Base-by-base conservation (phyloP, 1,140 invertebrate species). In the Heliconius nattereri region DNA sequence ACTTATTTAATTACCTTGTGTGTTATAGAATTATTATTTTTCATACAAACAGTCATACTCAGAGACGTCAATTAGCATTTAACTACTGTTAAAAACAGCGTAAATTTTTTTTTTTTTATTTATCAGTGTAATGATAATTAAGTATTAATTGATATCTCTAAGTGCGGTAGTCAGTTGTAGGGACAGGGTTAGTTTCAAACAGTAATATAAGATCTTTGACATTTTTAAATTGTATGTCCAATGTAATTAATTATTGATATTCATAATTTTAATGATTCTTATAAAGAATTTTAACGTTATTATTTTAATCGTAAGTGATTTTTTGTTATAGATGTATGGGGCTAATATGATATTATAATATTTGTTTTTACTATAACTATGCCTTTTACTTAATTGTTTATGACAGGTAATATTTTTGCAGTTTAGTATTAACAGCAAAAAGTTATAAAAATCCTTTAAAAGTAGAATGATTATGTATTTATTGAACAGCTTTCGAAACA, bases 121-220 rank as follows among this genome's bases (percentile, higher is more conserved):
- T 35, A 35, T 35, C 32, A 35, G 32, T 35, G 32, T 35, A 35
- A 66, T 29, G 60, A 13, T 7, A 66, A 13, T 66, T 29, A 66
- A 66, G 29, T 16, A 29, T n/a, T 66, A 16, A 66, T 66, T 26
- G 13, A 66, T n/a, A 29, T 26, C 60, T 29, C 60, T 66, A 8
- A 66, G 60, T 66, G 60, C 26, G 60, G 13, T 6, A 26, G 26
- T 66, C 8, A 29, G 60, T 66, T 7, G 60, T 29, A 66, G 60
- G 60, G 20, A 73, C 77, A 78, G 77, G 77, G 72, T 78, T 78
- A 23, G 40, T 78, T 78, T 78, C 35, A 73, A 74, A 78, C 57
- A 71, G 54, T 78, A 57, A 52, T 45, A 52, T 52, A 52, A 78
- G 20, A 52, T 40, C 29, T 57, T 37, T 40, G 29, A 57, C 70